Evolutionary conservation across 2,888 invertebrate genomes (phyloP).

Genomic region (Piscicola geometra): DNA sequence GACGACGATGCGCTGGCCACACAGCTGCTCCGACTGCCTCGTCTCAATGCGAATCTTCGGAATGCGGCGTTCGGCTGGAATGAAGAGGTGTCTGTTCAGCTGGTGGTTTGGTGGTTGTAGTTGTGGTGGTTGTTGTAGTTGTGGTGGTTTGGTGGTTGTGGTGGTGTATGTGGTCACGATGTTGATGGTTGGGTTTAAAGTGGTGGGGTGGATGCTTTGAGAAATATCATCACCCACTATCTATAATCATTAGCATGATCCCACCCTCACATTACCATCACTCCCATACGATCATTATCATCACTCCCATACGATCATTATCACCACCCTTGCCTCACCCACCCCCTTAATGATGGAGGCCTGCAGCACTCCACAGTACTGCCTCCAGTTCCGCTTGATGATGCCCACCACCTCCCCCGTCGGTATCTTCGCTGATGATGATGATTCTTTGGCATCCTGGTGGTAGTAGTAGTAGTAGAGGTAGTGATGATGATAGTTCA

Average conservation of each 20-base stretch:
- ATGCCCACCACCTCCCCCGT: slow-evolving; percentile 86
- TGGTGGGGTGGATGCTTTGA: neutral
- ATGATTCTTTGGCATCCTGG: too few species aligned
- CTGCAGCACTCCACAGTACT: slow-evolving; percentile 91
- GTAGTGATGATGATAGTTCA: neutral
- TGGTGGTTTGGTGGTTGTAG: slow-evolving; percentile 38
- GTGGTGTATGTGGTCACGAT: too few species aligned
- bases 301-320: slow-evolving; percentile 72
- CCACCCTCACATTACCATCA: slow-evolving; percentile 99
- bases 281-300: slow-evolving; percentile 89
- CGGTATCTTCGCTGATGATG: slow-evolving; percentile 49
- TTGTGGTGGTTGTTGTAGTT: neutral
- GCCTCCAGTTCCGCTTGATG: slow-evolving; percentile 89
- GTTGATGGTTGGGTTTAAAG: too few species aligned
- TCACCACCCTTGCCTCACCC: slow-evolving; percentile 27
- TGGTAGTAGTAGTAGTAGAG: too few species aligned
- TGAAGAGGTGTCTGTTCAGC: slow-evolving; percentile 72
- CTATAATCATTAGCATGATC: slow-evolving; percentile 73
- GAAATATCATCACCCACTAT: slow-evolving; percentile 57
- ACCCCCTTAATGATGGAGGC: slow-evolving; percentile 65
- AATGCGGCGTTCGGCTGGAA: slow-evolving; percentile 86
- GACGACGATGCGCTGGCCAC: slow-evolving; percentile 82
- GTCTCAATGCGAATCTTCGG: slow-evolving; percentile 94
- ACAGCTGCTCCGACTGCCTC: slow-evolving; percentile 72
- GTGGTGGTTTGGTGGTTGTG: neutral